Conservation (phyloP, 2,888 invertebrate genomes). For the Zygothrica quintamaculata region DNA sequence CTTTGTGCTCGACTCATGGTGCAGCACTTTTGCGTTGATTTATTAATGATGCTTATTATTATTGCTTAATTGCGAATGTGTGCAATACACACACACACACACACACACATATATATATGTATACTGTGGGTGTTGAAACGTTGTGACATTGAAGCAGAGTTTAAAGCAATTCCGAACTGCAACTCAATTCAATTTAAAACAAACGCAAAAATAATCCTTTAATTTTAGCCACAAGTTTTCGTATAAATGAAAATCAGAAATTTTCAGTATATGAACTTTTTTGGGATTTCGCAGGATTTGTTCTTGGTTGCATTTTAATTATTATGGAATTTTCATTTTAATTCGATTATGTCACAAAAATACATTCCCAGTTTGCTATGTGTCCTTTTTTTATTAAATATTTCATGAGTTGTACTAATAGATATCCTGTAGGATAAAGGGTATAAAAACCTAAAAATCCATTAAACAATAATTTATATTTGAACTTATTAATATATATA, state of each 20-base stretch:
- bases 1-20: constrained; percentile 45
- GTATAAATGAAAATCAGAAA: neutral
- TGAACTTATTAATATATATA: no score
- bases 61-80: constrained; percentile 77
- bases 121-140: constrained; percentile 44
- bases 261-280: constrained; percentile 29
- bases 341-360: constrained; percentile 62
- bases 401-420: no score
- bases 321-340: constrained; percentile 66
- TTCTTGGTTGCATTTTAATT: constrained; percentile 43
- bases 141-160: constrained; percentile 34
- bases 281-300: constrained; percentile 16
- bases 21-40: constrained; percentile 61
- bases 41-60: constrained; percentile 81
- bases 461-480: no score
- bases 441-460: no score
- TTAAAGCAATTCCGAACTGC: neutral
- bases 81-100: constrained; percentile 38
- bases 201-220: neutral
- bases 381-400: no score
- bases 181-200: no score
- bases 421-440: no score
- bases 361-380: constrained; percentile 5
- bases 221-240: constrained; percentile 21
- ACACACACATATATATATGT: neutral